Percentiles rank a stretch among this genome's conserved stretches.
These are phyloP conservation scores for Vandiemenella viatica DNA, from an alignment of 2,888 invertebrate genomes.

Conservation along the genomic window DNA sequence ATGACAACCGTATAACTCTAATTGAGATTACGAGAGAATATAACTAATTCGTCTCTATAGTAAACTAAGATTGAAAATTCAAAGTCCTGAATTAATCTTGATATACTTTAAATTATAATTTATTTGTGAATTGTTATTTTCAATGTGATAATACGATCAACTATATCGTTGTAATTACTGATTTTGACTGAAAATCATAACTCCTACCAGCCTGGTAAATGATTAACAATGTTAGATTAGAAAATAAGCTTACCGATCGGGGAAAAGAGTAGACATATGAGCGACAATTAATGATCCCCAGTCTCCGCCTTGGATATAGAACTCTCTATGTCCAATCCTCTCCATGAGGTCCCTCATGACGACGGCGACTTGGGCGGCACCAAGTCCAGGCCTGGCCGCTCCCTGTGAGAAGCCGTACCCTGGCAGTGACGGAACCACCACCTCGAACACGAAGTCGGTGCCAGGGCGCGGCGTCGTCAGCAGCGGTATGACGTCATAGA, in stretches of 20 bases:
- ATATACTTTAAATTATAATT: too few species aligned
- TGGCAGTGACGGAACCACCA: constrained; percentile 49
- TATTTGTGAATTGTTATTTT: too few species aligned
- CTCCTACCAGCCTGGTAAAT: too few species aligned
- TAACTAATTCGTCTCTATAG: too few species aligned
- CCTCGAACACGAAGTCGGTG: constrained; percentile 47
- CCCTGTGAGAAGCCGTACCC: constrained; percentile 45
- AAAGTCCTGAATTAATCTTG: too few species aligned
- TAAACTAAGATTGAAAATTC: too few species aligned
- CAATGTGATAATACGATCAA: too few species aligned
- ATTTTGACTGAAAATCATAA: too few species aligned
- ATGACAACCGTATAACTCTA: too few species aligned
- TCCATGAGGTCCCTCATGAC: constrained; percentile 53
- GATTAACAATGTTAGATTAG: too few species aligned
- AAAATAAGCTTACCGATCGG: constrained; percentile 31
- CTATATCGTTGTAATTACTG: too few species aligned
- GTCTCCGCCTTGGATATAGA: constrained; percentile 63
- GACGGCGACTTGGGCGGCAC: constrained; percentile 33
- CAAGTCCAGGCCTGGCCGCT: constrained; percentile 18
- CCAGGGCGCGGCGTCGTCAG: constrained; percentile 36
- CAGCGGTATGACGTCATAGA: constrained; percentile 56
- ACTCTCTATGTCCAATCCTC: constrained; percentile 47
- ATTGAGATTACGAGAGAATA: too few species aligned
- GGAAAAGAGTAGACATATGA: constrained; percentile 46
- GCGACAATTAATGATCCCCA: constrained; percentile 56